A percentile compares a stretch with the other conserved stretches of the same genome.
Conservation (phyloP, 2,888 invertebrate genomes). For the Thecophora atra region DNA sequence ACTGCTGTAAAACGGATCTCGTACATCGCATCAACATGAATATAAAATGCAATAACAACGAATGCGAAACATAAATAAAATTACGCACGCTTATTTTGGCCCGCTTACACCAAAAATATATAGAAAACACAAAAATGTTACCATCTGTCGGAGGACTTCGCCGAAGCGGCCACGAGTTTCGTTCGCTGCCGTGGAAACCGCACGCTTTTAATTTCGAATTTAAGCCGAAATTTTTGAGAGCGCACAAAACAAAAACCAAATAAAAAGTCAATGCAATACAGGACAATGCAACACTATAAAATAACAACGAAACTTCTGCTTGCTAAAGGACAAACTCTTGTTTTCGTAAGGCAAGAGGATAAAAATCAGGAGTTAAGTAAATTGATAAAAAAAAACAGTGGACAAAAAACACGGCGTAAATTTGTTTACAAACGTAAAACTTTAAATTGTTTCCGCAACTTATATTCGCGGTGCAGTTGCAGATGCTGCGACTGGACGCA, state of each 20-base stretch:
- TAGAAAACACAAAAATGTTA: constrained; percentile 16
- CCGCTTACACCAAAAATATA: constrained; percentile 56
- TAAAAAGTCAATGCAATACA: neutral
- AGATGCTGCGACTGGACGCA: constrained; percentile 10
- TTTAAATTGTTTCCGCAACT: constrained; percentile 36
- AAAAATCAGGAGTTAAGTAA: constrained; percentile 46
- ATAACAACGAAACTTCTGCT: neutral
- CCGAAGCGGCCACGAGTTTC: constrained; percentile 3
- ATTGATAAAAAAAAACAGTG: constrained; percentile 27
- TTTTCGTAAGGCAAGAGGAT: constrained; percentile 35
- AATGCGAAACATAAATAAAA: constrained; percentile 65
- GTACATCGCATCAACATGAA: constrained; percentile 46
- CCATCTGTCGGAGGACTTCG: constrained; percentile 12
- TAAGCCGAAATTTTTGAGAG: constrained; percentile 49
- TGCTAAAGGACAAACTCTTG: neutral
- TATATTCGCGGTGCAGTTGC: constrained; percentile 34
- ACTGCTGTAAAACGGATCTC: constrained; percentile 18
- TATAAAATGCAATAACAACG: constrained; percentile 53
- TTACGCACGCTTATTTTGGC: constrained; percentile 65
- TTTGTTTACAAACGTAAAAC: constrained; percentile 34
- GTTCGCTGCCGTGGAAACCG: constrained; percentile 51
- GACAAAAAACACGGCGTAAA: constrained; percentile 18
- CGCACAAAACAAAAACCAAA: constrained; percentile 42
- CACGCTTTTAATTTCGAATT: constrained; percentile 63
- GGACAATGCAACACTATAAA: neutral